Conservation (phyloP, 2,113 vertebrate genomes). For the Rhineura floridana region DNA sequence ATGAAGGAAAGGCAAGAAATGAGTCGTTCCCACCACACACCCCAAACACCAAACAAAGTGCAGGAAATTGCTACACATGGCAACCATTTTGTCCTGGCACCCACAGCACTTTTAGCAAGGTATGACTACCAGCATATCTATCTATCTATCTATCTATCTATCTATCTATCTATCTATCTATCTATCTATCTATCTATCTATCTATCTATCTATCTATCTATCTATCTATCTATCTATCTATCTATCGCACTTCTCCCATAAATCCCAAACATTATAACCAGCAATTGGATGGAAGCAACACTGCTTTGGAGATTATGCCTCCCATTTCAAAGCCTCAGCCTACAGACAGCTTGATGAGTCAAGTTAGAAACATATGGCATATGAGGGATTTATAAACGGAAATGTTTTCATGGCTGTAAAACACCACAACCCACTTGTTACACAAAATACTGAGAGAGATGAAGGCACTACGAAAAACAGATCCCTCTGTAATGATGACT, state of each 20-base stretch:
- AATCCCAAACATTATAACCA: background rate
- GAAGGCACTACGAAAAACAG: conserved; percentile 37
- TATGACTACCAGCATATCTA: too few species aligned
- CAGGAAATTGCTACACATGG: too few species aligned
- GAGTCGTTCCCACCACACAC: too few species aligned
- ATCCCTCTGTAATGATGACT: background rate
- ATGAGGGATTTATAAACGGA: background rate
- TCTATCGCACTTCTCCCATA: background rate
- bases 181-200: too few species aligned
- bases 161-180: too few species aligned
- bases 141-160: too few species aligned
- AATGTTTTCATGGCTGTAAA: conserved; percentile 17
- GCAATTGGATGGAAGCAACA: background rate
- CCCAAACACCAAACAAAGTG: too few species aligned
- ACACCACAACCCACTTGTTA: conserved; percentile 10
- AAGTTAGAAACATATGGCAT: conserved; percentile 31
- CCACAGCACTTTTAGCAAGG: too few species aligned
- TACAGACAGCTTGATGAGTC: background rate
- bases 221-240: too few species aligned
- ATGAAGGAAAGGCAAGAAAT: too few species aligned
- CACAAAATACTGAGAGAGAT: conserved; percentile 14
- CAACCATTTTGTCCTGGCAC: too few species aligned
- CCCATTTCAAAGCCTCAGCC: conserved; percentile 12
- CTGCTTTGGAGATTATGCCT: background rate
- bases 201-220: too few species aligned